Percentiles rank a stretch among this genome's conserved stretches.
These are phyloP conservation scores for Acronicta leporina DNA, from an alignment of 2,888 invertebrate species.

Conservation along the genomic window DNA sequence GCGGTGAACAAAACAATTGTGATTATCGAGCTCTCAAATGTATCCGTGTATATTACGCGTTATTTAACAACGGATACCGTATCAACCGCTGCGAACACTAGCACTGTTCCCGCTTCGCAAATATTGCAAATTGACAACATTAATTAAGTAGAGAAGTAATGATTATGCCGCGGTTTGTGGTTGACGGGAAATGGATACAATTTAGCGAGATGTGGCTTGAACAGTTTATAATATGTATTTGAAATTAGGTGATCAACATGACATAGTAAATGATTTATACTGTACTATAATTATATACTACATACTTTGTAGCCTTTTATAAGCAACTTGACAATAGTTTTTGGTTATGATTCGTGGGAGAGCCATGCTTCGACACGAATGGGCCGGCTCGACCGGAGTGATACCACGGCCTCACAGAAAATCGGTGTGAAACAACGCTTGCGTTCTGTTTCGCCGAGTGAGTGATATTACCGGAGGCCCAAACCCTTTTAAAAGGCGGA, in stretches of 20 bases:
- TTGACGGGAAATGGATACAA: slow-evolving; percentile 2
- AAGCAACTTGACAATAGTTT: too few relatives aligned
- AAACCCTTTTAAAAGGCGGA: too few relatives aligned
- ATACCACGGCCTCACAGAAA: too few relatives aligned
- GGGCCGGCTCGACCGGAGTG: too few relatives aligned
- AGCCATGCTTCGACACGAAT: too few relatives aligned
- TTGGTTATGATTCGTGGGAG: too few relatives aligned
- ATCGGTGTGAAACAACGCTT: too few relatives aligned
- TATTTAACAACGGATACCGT: slow-evolving; percentile 5
- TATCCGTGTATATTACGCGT: slow-evolving; percentile 5
- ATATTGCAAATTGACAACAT: slow-evolving; percentile 48
- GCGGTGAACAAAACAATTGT: slow-evolving; percentile 25
- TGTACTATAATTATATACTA: too few relatives aligned
- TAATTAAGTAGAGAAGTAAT: slow-evolving; percentile 42
- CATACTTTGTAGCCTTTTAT: too few relatives aligned
- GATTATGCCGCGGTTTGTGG: slow-evolving; percentile 25
- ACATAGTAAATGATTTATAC: too few relatives aligned
- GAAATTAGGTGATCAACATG: neutral
- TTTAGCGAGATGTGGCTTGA: neutral
- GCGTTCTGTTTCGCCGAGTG: too few relatives aligned
- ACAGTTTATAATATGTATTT: neutral
- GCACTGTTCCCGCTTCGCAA: slow-evolving; percentile 30
- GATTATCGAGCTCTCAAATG: slow-evolving; percentile 26
- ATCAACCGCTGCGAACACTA: slow-evolving; percentile 20
- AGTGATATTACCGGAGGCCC: too few relatives aligned